phyloP scores from a whole-genome alignment of 2,113 vertebrate genomes.

The Macroglossus sobrinus region DNA sequence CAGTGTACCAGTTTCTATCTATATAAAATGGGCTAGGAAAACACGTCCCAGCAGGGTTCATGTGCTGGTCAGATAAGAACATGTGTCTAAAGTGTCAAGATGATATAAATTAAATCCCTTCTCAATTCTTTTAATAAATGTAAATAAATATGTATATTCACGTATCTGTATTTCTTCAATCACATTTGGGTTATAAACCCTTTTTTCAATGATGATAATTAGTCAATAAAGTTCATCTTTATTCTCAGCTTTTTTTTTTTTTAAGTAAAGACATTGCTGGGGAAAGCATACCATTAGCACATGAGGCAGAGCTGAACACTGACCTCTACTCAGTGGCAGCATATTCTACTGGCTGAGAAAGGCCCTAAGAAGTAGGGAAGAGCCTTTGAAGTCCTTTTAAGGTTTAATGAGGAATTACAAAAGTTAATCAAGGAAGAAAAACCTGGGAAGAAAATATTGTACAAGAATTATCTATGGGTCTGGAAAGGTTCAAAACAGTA shows the following conservation, averaged over 20 bases:
- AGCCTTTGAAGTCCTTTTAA: neutral
- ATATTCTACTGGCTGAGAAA: neutral
- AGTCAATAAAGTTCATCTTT: neutral
- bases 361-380: neutral
- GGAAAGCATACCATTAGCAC: neutral
- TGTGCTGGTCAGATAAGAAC: neutral
- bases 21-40: fast-evolving
- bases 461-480: neutral
- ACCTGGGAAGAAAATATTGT: neutral
- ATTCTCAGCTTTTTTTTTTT: neutral
- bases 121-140: neutral
- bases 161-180: neutral
- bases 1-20: neutral
- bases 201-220: neutral
- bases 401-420: neutral
- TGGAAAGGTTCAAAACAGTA: neutral
- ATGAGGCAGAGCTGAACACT: neutral
- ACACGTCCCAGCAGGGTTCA: neutral
- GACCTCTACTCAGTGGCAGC: neutral
- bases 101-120: neutral
- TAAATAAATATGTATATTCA: neutral
- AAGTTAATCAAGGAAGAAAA: neutral
- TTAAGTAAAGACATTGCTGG: neutral
- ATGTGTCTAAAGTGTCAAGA: neutral
- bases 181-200: neutral